Evolutionary conservation across 2,888 invertebrate genomes (phyloP).

Genomic region (Osmoderma eremita): DNA sequence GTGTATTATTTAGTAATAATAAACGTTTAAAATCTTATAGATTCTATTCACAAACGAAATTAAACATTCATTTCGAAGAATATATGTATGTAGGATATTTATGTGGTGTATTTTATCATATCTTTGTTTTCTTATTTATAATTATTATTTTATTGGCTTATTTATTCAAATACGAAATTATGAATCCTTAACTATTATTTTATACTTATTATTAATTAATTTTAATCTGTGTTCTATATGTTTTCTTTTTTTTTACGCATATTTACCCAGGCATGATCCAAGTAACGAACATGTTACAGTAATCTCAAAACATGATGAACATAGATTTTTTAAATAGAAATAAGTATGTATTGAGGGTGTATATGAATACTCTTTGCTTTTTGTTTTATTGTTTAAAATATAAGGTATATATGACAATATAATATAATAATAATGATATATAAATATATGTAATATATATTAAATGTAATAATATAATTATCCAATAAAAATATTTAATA

Average conservation of each 20-base stretch:
- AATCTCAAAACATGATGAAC: background rate
- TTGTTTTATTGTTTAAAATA: constrained; percentile 17
- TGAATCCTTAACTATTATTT: background rate
- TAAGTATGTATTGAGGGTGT: constrained; percentile 18
- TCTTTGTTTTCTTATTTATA: too few species aligned
- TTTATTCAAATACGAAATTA: background rate
- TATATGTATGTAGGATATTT: background rate
- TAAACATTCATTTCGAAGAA: constrained; percentile 9
- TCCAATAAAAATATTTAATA: constrained; percentile 21
- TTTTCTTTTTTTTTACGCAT: too few species aligned
- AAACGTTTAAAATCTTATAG: constrained; percentile 24
- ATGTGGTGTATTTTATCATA: too few species aligned
- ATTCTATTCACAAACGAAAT: constrained; percentile 21
- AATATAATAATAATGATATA: constrained; percentile 23
- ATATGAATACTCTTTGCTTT: constrained; percentile 39
- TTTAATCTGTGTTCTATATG: background rate
- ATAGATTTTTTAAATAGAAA: constrained; percentile 24
- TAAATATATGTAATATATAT: constrained; percentile 22
- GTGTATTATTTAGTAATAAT: constrained; percentile 26
- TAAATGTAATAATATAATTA: background rate
- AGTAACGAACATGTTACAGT: constrained; percentile 5
- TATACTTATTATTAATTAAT: background rate
- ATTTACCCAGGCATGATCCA: background rate
- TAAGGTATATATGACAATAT: constrained; percentile 32
- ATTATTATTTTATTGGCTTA: too few species aligned